Evolutionary conservation across 2,888 invertebrate genomes (phyloP), one percentile per base, ranked within the genome.

Genomic region (Cotesia congregata): DNA sequence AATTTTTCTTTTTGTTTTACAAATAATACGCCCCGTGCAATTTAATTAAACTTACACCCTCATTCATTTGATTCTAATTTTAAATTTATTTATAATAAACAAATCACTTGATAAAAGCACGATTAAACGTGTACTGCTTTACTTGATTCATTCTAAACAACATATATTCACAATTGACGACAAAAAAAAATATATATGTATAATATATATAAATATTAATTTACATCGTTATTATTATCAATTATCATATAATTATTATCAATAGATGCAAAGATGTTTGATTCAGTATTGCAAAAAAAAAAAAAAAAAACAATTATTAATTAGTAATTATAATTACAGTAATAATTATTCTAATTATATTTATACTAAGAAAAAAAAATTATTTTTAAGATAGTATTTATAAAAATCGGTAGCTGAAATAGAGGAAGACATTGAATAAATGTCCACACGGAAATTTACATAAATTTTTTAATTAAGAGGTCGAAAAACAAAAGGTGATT

Each of bases 161-260:
- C 64, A 64, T 72, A 72, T 62, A 72, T 40, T 72, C 40, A 62
- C 62, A 20, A 64, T 9, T 20, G 65, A 15, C 41, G 40, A 60
- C 15, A 71, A 72, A 64, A 72, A 72, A 72, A 72, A 39, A 72
- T 62, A 71, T 39, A 62, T 15, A 62, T 62, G 70, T 70, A 40
- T 68, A 60, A 70, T 70, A 30, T 20, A 69, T 71, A 71, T 71
- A 61, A 30, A 61, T 71, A 60, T 62, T 62, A 62, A 62, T 62
- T 62, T 62, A 20, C 62, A 62, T 62, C 15, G 15, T 12, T 50
- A 9, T 50, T 50, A 50, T 50, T 12, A 50, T 50, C 4, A 12
- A 9, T 50, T 50, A 50, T 50, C 50, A 50, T 50, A 50, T 50
- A 50, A 50, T 50, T 50, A 50, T 50, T 50, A 50, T 50, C 50